These are phyloP conservation scores for Phainopepla nitens DNA, from an alignment of 2,113 vertebrate genomes.

Conservation along the genomic window DNA sequence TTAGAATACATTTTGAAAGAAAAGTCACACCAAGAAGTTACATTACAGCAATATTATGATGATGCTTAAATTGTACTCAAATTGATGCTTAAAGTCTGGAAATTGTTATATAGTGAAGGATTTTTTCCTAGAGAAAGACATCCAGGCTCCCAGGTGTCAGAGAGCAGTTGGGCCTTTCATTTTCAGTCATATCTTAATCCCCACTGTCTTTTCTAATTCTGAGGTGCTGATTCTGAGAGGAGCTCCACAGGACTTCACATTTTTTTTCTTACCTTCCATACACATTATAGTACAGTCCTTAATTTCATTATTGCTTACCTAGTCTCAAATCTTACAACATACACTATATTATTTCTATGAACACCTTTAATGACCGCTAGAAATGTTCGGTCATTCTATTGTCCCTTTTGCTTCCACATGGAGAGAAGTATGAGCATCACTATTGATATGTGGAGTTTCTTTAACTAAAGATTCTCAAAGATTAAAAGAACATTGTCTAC, in stretches of 20 bases:
- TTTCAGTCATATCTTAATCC: background rate
- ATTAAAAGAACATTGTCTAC: background rate
- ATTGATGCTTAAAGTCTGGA: background rate
- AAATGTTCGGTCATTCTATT: background rate
- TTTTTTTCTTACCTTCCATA: background rate
- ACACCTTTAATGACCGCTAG: background rate
- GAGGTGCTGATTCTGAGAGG: background rate
- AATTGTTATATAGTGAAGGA: background rate
- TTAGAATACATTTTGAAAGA: background rate
- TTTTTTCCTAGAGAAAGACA: background rate
- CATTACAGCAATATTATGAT: background rate
- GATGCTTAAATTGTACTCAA: background rate
- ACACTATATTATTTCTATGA: background rate
- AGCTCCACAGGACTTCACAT: background rate
- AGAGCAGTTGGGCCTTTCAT: background rate
- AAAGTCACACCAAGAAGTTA: background rate
- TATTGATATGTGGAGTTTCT: background rate
- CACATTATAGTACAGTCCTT: background rate
- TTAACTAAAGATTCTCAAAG: background rate
- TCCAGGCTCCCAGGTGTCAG: background rate
- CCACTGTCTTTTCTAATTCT: background rate
- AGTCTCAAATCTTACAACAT: background rate
- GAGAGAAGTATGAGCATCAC: background rate
- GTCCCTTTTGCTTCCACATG: background rate
- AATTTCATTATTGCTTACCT: background rate